Conservation (phyloP, 1,140 invertebrate species). For the Drosophila nigrodunni region DNA sequence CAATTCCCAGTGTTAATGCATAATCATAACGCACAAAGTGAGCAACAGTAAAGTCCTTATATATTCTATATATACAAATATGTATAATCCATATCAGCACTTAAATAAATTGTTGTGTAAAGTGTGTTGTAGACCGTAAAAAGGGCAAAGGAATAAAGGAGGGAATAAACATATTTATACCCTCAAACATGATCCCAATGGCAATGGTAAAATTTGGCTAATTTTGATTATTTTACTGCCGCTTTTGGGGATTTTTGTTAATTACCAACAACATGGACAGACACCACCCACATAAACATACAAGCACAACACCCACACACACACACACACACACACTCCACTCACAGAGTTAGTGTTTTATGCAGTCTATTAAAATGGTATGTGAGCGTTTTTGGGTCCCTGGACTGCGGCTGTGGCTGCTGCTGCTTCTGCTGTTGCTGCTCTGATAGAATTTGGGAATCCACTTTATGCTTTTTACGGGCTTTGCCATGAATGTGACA, state of each 20-base stretch:
- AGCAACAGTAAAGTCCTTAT: neutral
- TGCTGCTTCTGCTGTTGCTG: neutral
- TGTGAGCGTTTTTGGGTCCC: constrained; percentile 39
- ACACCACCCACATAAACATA: constrained; percentile 3
- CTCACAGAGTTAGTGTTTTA: constrained; percentile 39
- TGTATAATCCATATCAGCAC: constrained; percentile 25
- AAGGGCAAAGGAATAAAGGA: neutral
- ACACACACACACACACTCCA: constrained; percentile 11
- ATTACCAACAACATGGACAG: constrained; percentile 58
- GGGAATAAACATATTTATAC: constrained; percentile 23
- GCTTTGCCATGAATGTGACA: constrained; percentile 75
- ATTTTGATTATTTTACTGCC: constrained; percentile 80
- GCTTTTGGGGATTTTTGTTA: constrained; percentile 60
- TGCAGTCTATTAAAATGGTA: constrained; percentile 73
- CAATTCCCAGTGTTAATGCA: neutral
- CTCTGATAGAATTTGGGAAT: constrained; percentile 71
- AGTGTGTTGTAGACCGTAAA: constrained; percentile 4
- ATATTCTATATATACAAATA: constrained; percentile 1
- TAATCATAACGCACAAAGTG: constrained; percentile 6
- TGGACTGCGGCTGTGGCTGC: constrained; percentile 5
- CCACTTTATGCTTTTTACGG: constrained; percentile 69
- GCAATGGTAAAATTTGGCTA: constrained; percentile 65
- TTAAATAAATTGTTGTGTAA: constrained; percentile 51
- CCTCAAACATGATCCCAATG: constrained; percentile 42
- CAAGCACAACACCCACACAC: neutral